These are phyloP conservation scores for Novumbra hubbsi DNA, from an alignment of 2,797 vertebrate species.

Conservation along the genomic window DNA sequence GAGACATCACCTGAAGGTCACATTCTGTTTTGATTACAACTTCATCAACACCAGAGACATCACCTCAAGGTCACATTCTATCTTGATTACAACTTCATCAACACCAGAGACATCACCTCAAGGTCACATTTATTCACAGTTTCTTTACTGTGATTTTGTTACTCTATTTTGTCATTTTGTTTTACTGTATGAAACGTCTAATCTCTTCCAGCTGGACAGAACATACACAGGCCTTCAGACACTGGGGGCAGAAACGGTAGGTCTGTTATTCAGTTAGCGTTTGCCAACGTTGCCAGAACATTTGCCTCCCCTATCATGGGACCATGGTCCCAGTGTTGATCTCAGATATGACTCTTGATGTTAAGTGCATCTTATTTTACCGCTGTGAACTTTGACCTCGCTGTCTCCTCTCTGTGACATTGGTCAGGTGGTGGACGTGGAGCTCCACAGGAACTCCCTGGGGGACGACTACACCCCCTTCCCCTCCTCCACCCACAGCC, in stretches of 20 bases:
- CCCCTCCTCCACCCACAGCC: constrained; percentile 57
- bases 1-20: constrained; percentile 81
- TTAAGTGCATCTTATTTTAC: not conserved
- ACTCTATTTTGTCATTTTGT: not conserved
- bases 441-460: constrained; percentile 90
- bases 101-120: too few species aligned
- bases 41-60: not conserved
- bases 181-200: not conserved
- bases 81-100: too few species aligned
- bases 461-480: constrained; percentile 81
- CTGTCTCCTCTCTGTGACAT: not conserved
- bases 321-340: not conserved
- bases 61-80: too few species aligned
- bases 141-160: not conserved
- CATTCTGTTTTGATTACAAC: constrained; percentile 13
- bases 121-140: not conserved
- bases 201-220: constrained; percentile 86
- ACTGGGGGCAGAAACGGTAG: constrained; percentile 95
- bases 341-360: not conserved
- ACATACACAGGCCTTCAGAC: constrained; percentile 98
- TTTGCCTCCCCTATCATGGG: not conserved
- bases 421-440: constrained; percentile 93
- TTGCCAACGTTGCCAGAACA: not conserved
- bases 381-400: not conserved
- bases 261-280: not conserved